Evolutionary conservation across 2,113 vertebrate species (phyloP).

Genomic region (Illadopsis cleaveri): DNA sequence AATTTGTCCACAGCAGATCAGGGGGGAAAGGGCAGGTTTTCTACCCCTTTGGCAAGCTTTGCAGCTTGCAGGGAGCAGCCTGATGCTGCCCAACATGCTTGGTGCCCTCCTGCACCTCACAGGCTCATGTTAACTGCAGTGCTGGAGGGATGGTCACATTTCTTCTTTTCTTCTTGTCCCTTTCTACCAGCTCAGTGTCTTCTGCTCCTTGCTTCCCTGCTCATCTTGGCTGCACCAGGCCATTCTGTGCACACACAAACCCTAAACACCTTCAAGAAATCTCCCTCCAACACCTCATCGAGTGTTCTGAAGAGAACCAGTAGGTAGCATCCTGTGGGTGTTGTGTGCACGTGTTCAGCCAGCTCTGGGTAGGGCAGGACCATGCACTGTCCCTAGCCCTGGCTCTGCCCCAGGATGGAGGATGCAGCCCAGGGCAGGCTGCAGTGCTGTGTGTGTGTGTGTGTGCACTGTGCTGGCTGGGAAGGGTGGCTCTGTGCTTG

Average conservation of each 20-base stretch:
- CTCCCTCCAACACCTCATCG: background rate
- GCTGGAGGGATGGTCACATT: background rate
- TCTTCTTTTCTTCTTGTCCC: background rate
- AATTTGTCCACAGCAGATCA: background rate
- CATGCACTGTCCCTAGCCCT: background rate
- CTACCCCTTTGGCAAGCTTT: background rate
- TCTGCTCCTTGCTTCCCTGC: background rate
- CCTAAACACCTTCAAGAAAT: background rate
- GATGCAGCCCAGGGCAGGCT: background rate
- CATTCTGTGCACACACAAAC: background rate
- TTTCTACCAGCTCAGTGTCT: background rate
- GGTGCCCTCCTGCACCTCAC: background rate
- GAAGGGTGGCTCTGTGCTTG: background rate
- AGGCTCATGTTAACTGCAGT: accelerated
- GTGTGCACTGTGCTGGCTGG: background rate
- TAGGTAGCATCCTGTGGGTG: background rate
- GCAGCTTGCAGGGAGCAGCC: background rate
- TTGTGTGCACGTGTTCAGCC: background rate
- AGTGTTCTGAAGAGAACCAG: constrained; percentile 6
- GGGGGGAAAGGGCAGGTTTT: background rate
- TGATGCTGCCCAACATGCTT: background rate
- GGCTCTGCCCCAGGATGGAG: background rate
- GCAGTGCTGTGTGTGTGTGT: background rate
- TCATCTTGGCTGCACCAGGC: background rate
- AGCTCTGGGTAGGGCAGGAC: background rate